Evolutionary conservation across 2,797 vertebrate genomes (phyloP), one percentile per base, ranked within the genome.

Genomic region (Melanotaenia maccullochi): DNA sequence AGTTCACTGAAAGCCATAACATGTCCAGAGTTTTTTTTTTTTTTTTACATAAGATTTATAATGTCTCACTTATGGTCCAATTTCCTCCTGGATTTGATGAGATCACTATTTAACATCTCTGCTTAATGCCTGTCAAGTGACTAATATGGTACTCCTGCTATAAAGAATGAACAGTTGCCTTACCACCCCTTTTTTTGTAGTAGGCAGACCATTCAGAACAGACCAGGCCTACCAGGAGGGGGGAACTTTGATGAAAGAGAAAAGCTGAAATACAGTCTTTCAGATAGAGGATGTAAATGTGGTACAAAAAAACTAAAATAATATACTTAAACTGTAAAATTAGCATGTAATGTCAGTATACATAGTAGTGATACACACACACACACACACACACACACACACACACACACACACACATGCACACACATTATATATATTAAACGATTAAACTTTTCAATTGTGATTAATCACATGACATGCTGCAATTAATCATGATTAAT

Each of bases 1-100:
- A 40, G 6, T 64, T 64, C 28, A 33, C 35, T 71, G 20, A 72
- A 3, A 65, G 35, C 63, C 73, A 74, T 71, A 32, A 57, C 30
- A 72, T 56, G 49, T 63, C 24, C 47, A 71, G 38, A 8, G 28
- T 0, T 22, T 28, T 28, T 28, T 66, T 33, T 56, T 38, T 56
- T 20, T 24, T 25, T 22, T 24, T n/a, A 54, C 9, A 54, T 24
- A 52, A 52, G 3, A 54, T 25, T 4, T 4, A 6, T 25, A 25
- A 54, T 54, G 9, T 14, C 4, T 54, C 24, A n/a, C 5, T 54
- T 3, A 24, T 54, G 24, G 51, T 25, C 49, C 24, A 54, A 24
- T 25, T 25, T 54, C 51, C 24, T 12, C 51, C 51, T 54, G 12
- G 24, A 25, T 12, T 54, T 25, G 51, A 54, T 12, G 12, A 13